phyloP scores from a whole-genome alignment of 2,113 vertebrate species.

The Spermophilus dauricus region DNA sequence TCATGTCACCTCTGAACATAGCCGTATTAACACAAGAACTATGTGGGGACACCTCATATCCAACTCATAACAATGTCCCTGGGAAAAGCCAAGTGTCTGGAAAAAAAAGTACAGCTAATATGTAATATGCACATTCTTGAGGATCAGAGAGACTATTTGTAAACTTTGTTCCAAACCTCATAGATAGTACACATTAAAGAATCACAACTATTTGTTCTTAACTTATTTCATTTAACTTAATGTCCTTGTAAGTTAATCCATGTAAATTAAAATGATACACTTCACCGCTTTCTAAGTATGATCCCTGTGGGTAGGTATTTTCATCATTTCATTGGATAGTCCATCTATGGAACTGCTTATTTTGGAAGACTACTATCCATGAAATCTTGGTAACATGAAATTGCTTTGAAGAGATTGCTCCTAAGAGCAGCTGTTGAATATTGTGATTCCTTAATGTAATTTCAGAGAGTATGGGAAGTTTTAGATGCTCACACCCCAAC shows the following conservation, averaged over 20 bases:
- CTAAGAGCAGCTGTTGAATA: not conserved
- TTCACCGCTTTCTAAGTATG: slow-evolving; percentile 14
- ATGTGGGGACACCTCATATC: too few species aligned
- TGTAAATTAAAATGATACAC: not conserved
- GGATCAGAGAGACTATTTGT: not conserved
- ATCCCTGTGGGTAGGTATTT: not conserved
- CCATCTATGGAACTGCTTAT: not conserved
- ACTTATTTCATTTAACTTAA: not conserved
- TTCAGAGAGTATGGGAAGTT: not conserved
- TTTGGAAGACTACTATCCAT: slow-evolving; percentile 23
- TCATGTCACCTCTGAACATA: too few species aligned
- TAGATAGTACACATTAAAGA: not conserved
- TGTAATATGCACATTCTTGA: not conserved
- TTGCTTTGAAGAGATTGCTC: slow-evolving; percentile 48
- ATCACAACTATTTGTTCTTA: not conserved
- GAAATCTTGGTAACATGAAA: not conserved
- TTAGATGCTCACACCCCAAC: not conserved
- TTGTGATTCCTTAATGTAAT: not conserved
- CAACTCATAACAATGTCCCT: not conserved
- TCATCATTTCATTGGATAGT: slow-evolving; percentile 14
- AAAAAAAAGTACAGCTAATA: not conserved
- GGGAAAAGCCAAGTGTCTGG: not conserved
- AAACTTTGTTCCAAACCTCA: not conserved
- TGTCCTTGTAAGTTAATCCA: not conserved
- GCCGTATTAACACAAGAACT: too few species aligned